Base-by-base conservation (phyloP, 2,888 invertebrate species). In the Baronia brevicornis region DNA sequence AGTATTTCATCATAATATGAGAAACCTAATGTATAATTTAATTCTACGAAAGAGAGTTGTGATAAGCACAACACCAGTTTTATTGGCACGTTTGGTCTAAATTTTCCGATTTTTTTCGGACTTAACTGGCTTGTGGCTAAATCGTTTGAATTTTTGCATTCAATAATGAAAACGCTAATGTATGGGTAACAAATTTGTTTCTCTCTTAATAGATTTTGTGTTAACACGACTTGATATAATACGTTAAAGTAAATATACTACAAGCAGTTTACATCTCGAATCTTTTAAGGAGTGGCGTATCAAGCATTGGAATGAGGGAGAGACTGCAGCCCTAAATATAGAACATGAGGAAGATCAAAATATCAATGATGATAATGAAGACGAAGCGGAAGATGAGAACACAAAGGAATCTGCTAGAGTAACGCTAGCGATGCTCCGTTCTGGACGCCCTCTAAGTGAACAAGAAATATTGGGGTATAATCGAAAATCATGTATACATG, bases 381-480 rank as follows among this genome's bases (percentile, higher is more conserved):
- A 65, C n/a, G 12, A 27, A 1, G 67, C 44, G 0, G 79, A 72
- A 2, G 70, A 78, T 5, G 74, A 72, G 11, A 65, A 40, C 0
- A 39, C 40, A 0, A 66, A 60, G 27, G 73, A 74, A 11, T 41
- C 60, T 1, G 69, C 65, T 2, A 54, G 51, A 22, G 60, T 60
- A 33, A 70, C 64, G 1, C 53, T 75, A 2, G 64, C 65, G 0
- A 11, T 72, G 1, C 44, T 84, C 27, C 58, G 48, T 9, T 69
- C 78, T 1, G 80, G 79, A 1, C 60, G 64, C 3, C 35, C 48
- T 1, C 47, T 72, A 5, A 41, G 44, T 3, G 78, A 82, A 0
- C 79, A 80, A 3, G 82, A 82, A 30, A 54, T 72, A 15, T 41
- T 74, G 18, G 60, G 53, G 82, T 82, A n/a, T n/a, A n/a, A n/a